Evolutionary conservation across 2,113 vertebrate genomes (phyloP).

Genomic region (Callipepla squamata): DNA sequence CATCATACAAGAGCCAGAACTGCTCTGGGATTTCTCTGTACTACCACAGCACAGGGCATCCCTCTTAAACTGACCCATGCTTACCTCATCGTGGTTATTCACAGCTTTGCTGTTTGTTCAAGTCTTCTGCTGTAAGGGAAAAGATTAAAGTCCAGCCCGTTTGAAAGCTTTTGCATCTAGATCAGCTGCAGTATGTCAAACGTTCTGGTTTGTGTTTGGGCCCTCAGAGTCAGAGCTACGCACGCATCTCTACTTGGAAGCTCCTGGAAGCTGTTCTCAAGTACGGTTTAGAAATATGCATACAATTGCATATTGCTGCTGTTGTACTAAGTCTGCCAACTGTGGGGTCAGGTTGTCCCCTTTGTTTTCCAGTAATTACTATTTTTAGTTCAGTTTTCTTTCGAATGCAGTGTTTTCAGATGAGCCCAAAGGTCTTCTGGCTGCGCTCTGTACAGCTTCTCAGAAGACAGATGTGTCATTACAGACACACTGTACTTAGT

Average conservation of each 20-base stretch:
- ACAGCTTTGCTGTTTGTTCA: background rate
- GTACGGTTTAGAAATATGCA: conserved; percentile 9
- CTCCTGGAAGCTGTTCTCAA: background rate
- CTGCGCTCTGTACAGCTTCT: background rate
- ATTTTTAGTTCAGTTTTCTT: conserved; percentile 44
- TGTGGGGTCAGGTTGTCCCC: conserved; percentile 38
- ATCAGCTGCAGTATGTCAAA: background rate
- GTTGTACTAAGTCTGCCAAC: background rate
- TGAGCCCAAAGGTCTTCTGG: conserved; percentile 48
- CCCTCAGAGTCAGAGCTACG: background rate
- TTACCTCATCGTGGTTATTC: background rate
- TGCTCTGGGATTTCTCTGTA: background rate
- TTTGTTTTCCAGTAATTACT: conserved; percentile 59
- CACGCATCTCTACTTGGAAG: background rate
- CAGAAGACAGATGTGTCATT: conserved; percentile 29
- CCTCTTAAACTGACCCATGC: background rate
- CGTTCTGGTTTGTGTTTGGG: background rate
- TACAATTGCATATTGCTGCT: background rate
- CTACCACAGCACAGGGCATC: background rate
- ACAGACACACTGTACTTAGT: conserved; percentile 8
- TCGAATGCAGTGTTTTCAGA: background rate
- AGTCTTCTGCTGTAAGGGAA: background rate
- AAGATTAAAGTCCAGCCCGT: background rate
- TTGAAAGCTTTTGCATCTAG: background rate
- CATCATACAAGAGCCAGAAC: background rate